These are phyloP conservation scores for Erythrocebus patas DNA, from an alignment of 2,113 vertebrate species.

Conservation along the genomic window DNA sequence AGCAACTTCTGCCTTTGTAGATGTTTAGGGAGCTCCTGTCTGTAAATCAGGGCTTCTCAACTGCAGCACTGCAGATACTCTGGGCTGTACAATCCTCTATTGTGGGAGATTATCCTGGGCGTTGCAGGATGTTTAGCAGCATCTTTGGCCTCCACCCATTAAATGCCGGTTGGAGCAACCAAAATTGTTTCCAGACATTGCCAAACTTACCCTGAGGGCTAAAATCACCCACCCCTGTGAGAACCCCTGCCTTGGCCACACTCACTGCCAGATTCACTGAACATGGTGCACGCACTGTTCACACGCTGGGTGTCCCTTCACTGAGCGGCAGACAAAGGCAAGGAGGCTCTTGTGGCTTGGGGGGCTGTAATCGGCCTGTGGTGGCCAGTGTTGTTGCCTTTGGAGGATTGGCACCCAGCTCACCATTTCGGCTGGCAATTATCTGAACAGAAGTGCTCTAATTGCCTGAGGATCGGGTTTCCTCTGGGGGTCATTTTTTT, in stretches of 20 bases:
- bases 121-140: neutral
- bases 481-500: constrained; percentile 63
- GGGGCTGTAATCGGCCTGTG: neutral
- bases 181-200: neutral
- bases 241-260: neutral
- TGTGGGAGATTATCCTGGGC: neutral
- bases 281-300: rapidly evolving
- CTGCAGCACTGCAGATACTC: too few relatives aligned
- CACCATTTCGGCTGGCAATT: neutral
- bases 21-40: rapidly evolving
- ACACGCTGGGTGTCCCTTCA: neutral
- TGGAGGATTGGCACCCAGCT: constrained; percentile 48
- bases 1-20: neutral
- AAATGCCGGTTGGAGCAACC: neutral
- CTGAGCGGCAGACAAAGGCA: neutral
- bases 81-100: neutral
- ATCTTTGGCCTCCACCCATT: neutral
- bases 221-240: rapidly evolving
- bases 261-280: too few relatives aligned
- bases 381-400: neutral
- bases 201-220: neutral
- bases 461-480: constrained; percentile 69
- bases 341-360: rapidly evolving
- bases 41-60: too few relatives aligned
- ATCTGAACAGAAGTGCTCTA: constrained; percentile 58